Evolutionary conservation across 2,888 invertebrate species (phyloP), one percentile per base, ranked within the genome.

Genomic region (Cactoblastis cactorum): DNA sequence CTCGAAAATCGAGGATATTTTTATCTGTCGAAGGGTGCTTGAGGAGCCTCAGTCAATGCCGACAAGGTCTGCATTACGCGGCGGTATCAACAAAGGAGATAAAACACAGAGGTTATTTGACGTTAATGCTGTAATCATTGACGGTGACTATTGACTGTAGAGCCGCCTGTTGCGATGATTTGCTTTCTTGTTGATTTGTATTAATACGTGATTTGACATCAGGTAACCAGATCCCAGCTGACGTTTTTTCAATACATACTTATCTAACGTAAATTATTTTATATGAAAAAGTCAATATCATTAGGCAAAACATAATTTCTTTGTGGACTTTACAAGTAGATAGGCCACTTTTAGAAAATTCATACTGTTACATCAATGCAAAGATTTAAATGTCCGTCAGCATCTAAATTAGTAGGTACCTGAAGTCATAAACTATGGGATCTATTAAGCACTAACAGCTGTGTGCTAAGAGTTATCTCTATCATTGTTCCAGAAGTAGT

Each of bases 31-130:
- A 72, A 68, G 70, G 77, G 62, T 62, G 67, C 65, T 68, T 72
- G 37, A 17, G 69, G 77, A 76, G 80, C 72, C 67, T 70, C 61
- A 58, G 61, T 60, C 55, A 62, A 57, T 59, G 62, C 65, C 57
- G 67, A 62, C 63, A 63, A 68, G 65, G 69, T 66, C 61, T 71
- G 69, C 74, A 80, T 80, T 82, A 77, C 70, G 66, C 70, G 74
- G 80, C 84, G 84, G 85, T 69, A 71, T 70, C 75, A 75, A 82
- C 77, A 86, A 85, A 83, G 79, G 66, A 53, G 54, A 72, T 58
- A 67, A 67, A 72, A 62, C 63, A 33, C 17, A 14, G 3, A 19
- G 66, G 63, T 62, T 71, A 65, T 71, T 72, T 53, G 65, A 69
- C 71, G 74, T 74, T 70, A 81, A 81, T 81, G 69, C 71, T 74